Evolutionary conservation across 2,797 vertebrate species (phyloP).

Genomic region (Paramormyrops hopkinsi): DNA sequence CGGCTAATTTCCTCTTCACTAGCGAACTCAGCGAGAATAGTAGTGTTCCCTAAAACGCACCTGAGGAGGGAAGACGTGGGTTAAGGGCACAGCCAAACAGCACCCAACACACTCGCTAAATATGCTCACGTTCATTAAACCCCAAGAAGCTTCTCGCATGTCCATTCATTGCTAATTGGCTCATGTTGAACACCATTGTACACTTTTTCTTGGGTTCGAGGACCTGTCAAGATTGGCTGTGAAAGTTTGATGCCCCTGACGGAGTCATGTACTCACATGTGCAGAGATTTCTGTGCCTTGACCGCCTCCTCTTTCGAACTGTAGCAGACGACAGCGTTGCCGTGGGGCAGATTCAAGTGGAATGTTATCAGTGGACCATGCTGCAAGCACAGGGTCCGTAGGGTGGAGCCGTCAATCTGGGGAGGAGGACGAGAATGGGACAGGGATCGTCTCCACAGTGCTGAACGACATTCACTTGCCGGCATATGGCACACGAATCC

Average conservation of each 20-base stretch:
- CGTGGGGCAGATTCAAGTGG: slow-evolving; percentile 78
- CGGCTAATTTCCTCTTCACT: slow-evolving; percentile 99
- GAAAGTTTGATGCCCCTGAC: neutral
- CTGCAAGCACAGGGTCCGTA: slow-evolving; percentile 80
- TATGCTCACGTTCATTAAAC: neutral
- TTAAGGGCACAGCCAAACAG: neutral
- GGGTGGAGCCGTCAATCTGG: slow-evolving; percentile 78
- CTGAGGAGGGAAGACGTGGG: slow-evolving; percentile 50
- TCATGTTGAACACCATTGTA: neutral
- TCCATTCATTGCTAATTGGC: neutral
- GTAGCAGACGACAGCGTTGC: slow-evolving; percentile 77
- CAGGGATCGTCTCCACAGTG: too few relatives aligned
- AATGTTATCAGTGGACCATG: slow-evolving; percentile 78
- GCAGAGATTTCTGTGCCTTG: slow-evolving; percentile 83
- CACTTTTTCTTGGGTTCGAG: neutral
- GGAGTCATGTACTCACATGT: slow-evolving; percentile 55
- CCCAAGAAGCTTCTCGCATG: neutral
- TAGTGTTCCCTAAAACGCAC: slow-evolving; percentile 99
- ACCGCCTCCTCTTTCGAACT: slow-evolving; percentile 80
- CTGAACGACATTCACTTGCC: neutral
- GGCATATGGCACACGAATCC: neutral
- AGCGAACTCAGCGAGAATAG: slow-evolving; percentile 98
- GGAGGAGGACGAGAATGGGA: neutral
- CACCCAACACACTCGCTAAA: neutral
- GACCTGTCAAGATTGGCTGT: neutral